Percentiles rank a stretch among this genome's conserved stretches.
Evolutionary conservation across 2,113 vertebrate genomes (phyloP).

Genomic region (Oxyura jamaicensis): DNA sequence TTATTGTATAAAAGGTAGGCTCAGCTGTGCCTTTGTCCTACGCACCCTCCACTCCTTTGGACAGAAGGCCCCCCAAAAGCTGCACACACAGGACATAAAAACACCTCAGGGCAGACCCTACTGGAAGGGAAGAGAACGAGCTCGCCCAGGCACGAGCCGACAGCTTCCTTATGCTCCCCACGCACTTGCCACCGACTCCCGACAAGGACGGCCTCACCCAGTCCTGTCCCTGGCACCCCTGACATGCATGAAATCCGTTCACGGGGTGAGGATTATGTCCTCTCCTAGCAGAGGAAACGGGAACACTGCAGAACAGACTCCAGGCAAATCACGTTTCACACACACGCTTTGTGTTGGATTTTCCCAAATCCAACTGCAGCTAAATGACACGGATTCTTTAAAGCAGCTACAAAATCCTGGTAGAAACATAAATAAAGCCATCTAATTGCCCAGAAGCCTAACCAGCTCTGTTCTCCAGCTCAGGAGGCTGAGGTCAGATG

Average conservation of each 20-base stretch:
- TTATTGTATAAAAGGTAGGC: slow-evolving; percentile 62
- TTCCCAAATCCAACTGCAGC: background rate
- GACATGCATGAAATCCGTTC: background rate
- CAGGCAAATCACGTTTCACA: background rate
- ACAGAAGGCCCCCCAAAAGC: background rate
- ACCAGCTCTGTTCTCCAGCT: background rate
- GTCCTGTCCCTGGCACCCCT: background rate
- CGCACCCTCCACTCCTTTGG: background rate
- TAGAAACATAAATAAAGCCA: background rate
- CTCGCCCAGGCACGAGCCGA: background rate
- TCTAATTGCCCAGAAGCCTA: background rate
- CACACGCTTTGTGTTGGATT: background rate
- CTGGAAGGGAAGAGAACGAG: too few species aligned
- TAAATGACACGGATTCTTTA: background rate
- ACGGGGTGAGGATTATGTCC: background rate
- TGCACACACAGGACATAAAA: background rate
- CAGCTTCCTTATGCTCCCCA: too few species aligned
- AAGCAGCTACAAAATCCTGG: background rate
- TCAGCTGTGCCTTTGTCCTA: slow-evolving; percentile 26
- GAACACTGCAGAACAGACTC: background rate
- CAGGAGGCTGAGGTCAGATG: background rate
- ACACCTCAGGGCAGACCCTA: background rate
- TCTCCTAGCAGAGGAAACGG: background rate
- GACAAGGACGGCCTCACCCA: background rate
- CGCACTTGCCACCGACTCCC: background rate